A percentile compares a stretch with the other conserved stretches of the same genome.
Conservation (phyloP, 2,797 vertebrate genomes). For the Orientallactaga sibirica region DNA sequence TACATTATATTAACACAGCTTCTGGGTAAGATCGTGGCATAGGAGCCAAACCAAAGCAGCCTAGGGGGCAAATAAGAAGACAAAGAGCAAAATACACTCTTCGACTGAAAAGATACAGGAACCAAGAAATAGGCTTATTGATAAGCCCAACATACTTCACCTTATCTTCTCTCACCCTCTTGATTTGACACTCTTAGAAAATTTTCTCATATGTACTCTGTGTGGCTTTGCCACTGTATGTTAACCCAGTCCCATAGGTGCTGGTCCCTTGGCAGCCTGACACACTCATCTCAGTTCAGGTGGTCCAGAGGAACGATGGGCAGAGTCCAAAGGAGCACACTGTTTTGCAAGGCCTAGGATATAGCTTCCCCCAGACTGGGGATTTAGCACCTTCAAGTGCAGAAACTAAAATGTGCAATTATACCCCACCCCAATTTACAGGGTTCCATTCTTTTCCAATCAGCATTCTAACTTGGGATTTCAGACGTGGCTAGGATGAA, state of each 20-base stretch:
- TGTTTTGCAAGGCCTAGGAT: background rate
- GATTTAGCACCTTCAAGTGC: background rate
- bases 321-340: background rate
- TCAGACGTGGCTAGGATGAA: background rate
- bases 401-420: background rate
- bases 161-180: background rate
- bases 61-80: too few relatives aligned
- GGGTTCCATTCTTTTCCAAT: background rate
- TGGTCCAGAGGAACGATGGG: background rate
- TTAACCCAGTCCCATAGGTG: background rate
- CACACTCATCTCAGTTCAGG: background rate
- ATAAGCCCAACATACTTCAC: background rate
- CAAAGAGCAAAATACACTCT: too few relatives aligned
- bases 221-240: background rate
- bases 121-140: background rate
- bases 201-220: background rate
- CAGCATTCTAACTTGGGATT: background rate
- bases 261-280: background rate
- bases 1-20: too few relatives aligned
- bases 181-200: background rate
- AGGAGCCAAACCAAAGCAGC: too few relatives aligned
- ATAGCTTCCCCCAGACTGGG: background rate
- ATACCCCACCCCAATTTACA: background rate
- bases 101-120: background rate
- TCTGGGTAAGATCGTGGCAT: too few relatives aligned